Percentiles rank a stretch among this genome's conserved stretches.
Evolutionary conservation across 2,113 vertebrate genomes (phyloP).

Genomic region (Tyrannus savana): DNA sequence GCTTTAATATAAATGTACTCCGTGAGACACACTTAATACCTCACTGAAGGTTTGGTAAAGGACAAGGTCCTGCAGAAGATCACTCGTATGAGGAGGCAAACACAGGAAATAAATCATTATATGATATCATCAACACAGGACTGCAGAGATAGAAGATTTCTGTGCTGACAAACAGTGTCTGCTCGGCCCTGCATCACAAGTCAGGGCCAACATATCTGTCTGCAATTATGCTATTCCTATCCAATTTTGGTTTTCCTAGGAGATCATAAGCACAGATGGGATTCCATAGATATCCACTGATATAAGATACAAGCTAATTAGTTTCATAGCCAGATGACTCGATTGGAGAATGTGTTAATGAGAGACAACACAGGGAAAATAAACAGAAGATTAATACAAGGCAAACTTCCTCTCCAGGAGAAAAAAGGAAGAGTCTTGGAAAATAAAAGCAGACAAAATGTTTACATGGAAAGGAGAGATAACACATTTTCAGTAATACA

Average conservation of each 20-base stretch:
- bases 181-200: not conserved
- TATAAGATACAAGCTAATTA: not conserved
- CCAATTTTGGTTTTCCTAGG: not conserved
- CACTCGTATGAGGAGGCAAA: not conserved
- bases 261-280: not conserved
- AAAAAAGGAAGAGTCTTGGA: not conserved
- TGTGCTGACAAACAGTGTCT: accelerated
- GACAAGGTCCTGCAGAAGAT: not conserved
- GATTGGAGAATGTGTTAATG: not conserved
- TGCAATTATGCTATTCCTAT: not conserved
- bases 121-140: not conserved
- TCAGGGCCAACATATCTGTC: accelerated
- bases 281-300: not conserved
- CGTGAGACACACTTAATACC: not conserved
- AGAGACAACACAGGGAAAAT: not conserved
- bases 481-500: not conserved
- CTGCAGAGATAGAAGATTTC: not conserved
- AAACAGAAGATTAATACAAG: not conserved
- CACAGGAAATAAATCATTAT: not conserved
- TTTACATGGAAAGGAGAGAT: not conserved
- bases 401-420: not conserved
- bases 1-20: not conserved
- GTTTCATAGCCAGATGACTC: not conserved
- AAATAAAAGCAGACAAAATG: not conserved
- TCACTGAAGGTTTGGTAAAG: not conserved